phyloP scores from a whole-genome alignment of 2,888 invertebrate species.

The Drosophila koepferae region DNA sequence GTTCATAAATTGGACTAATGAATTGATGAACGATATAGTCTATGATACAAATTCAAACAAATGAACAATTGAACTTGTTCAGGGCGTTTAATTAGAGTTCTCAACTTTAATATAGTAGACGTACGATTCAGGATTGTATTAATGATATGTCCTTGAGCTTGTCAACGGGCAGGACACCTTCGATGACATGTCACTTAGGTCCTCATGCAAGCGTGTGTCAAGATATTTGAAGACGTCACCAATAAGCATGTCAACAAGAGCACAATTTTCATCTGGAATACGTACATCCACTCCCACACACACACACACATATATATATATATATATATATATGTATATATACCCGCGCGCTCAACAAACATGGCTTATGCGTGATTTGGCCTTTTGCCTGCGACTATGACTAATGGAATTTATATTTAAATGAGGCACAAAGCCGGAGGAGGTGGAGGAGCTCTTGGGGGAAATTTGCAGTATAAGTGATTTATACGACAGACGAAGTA shows the following conservation, averaged over 20 bases:
- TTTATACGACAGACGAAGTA: slow-evolving; percentile 52
- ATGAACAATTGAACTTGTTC: not conserved
- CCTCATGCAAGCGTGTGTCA: not conserved
- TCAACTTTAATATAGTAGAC: not conserved
- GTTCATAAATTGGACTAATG: not conserved
- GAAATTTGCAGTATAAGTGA: slow-evolving; percentile 33
- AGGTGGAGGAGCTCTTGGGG: not conserved
- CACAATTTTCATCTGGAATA: slow-evolving; percentile 11
- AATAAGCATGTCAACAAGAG: slow-evolving; percentile 12
- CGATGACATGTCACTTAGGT: slow-evolving; percentile 11
- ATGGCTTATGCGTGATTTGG: slow-evolving; percentile 36
- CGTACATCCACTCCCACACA: not conserved
- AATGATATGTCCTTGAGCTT: slow-evolving; percentile 1
- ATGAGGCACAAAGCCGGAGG: slow-evolving; percentile 28
- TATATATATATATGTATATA: no score
- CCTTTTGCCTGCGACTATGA: slow-evolving; percentile 43
- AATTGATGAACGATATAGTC: not conserved
- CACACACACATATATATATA: not conserved
- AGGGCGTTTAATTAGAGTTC: not conserved
- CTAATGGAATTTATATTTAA: slow-evolving; percentile 74
- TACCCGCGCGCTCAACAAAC: slow-evolving; percentile 17
- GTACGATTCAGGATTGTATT: not conserved
- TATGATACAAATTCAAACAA: not conserved
- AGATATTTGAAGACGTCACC: slow-evolving; percentile 5
- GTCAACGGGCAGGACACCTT: slow-evolving; percentile 5